Evolutionary conservation across 2,888 invertebrate genomes (phyloP), one percentile per base, ranked within the genome.

Genomic region (Diaphora mendica): DNA sequence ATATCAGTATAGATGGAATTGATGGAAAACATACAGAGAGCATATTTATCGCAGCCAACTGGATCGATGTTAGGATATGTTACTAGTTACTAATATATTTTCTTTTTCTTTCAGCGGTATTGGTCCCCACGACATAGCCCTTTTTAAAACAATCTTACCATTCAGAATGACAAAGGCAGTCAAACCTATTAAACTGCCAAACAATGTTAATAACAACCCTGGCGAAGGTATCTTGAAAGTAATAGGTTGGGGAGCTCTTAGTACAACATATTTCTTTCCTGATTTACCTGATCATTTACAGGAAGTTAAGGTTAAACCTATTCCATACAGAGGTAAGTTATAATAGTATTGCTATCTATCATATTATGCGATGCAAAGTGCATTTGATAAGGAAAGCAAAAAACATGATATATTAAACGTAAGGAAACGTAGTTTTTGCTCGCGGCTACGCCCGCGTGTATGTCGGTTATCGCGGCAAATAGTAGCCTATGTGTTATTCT

Each of bases 101-200:
- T 20, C 33, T 69, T 70, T 48, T 33, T 70, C 72, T 79, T 70
- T 23, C 74, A 79, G 77, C 68, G 93, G 91, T 2, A 92, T 96
- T 44, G 94, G 93, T 15, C 91, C 94, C 33, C 93, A 96, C 79
- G 97, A 97, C 82, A 95, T 97, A 72, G 96, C 96, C 8, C 85
- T 97, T 44, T 89, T 97, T 4, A 90, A 87, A 77, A 91, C 94
- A 30, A 83, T 79, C 48, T 81, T 81, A 7, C 89, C 92, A 3
- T 92, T 96, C 67, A 78, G 72, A 35, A 93, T 91, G 72, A 93
- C 92, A 17, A 89, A 90, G 48, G 89, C 89, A 78, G 89, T 96
- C 0, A 90, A 93, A 71, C 95, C 96, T 1, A 93, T 96, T 30
- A 87, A 86, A n/a, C 85, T 96, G 7, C 96, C 96, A 0, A 85